Evolutionary conservation across 2,797 vertebrate species (phyloP), one percentile per base, ranked within the genome.

Genomic region (Siniperca scherzeri): DNA sequence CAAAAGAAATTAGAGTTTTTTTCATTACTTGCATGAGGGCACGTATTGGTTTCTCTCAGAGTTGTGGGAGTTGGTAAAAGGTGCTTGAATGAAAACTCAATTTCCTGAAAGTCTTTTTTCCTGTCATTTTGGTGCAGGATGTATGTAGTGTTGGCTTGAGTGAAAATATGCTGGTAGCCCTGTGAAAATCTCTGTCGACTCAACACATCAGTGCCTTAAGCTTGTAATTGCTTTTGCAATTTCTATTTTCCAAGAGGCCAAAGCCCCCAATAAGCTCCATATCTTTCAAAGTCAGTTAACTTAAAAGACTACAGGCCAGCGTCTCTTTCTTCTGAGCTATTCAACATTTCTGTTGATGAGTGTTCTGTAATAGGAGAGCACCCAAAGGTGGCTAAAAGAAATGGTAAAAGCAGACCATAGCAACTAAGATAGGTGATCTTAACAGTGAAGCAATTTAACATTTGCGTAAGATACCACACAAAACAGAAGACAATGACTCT

Each of bases 91-190:
- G 76, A 92, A 93, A 93, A 91, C 80, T 88, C 75, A 89, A 94
- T 95, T 95, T 95, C 93, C 90, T 90, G 83, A 87, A 89, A 80
- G 86, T 77, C 75, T 76, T 78, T 65, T 89, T 90, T 78, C 85
- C 88, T 92, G 84, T 84, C 86, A 82, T 91, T 89, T 77, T 69
- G 78, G 61, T 81, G 74, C 81, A 89, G 85, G 91, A 92, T 87
- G 84, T 89, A 93, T 95, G 91, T 82, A 74, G 91, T 94, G 90
- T 89, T 87, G 88, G 86, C 72, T 87, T 78, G 83, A 93, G 88
- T 89, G 83, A 89, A 93, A 91, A 93, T 77, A 88, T 83, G 77
- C 81, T 67, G 62, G 80, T 94, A 90, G 78, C 44, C 70, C 87
- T 65, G 84, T 87, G 77, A 90, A 91, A 92, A 89, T 86, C 88